These are phyloP conservation scores for Xanthorhoe designata DNA, from an alignment of 2,888 invertebrate species.

Conservation along the genomic window DNA sequence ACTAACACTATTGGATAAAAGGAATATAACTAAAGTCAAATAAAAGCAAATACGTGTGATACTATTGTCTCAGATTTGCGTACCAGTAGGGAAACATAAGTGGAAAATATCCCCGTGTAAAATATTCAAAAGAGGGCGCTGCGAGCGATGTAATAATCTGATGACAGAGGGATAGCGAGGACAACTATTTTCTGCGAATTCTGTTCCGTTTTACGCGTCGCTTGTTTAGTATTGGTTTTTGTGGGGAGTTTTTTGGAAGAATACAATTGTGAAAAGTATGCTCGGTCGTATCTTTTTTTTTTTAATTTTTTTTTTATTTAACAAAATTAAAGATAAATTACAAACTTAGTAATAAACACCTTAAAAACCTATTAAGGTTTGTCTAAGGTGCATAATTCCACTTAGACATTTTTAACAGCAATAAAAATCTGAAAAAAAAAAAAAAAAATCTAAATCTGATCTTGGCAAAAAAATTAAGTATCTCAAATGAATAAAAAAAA, in stretches of 20 bases:
- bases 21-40: conserved; percentile 3
- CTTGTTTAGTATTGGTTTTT: conserved; percentile 23
- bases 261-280: background rate
- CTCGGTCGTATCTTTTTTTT: too few relatives aligned
- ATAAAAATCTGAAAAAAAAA: too few relatives aligned
- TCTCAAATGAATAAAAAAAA: too few relatives aligned
- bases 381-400: too few relatives aligned
- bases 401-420: too few relatives aligned
- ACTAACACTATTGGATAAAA: background rate
- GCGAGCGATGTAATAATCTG: conserved; percentile 41
- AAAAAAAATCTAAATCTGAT: too few relatives aligned
- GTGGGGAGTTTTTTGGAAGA: background rate
- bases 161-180: conserved; percentile 35
- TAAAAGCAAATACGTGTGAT: conserved; percentile 1
- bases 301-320: too few relatives aligned
- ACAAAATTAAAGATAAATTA: too few relatives aligned
- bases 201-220: conserved; percentile 27
- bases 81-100: conserved; percentile 19
- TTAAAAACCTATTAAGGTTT: too few relatives aligned
- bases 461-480: too few relatives aligned
- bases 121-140: conserved; percentile 35
- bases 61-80: background rate
- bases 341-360: too few relatives aligned
- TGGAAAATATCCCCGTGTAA: conserved; percentile 19
- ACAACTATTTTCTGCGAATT: conserved; percentile 35